Percentiles rank a stretch among this genome's conserved stretches.
Conservation (phyloP, 1,140 invertebrate genomes). For the Triops cancriformis region DNA sequence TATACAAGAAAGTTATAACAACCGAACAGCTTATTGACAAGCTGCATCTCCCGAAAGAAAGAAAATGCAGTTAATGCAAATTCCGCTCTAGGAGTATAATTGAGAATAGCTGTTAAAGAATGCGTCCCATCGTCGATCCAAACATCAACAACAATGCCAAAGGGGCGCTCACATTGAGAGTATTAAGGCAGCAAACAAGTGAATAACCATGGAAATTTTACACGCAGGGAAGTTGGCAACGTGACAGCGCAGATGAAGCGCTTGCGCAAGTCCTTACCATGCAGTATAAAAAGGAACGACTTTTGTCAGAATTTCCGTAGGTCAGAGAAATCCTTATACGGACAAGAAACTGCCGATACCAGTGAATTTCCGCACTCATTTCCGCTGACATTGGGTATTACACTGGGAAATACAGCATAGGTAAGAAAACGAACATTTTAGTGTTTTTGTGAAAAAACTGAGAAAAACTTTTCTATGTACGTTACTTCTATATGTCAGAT, state of each 20-base stretch:
- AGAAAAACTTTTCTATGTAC: not conserved
- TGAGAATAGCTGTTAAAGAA: not conserved
- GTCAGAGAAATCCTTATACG: not conserved
- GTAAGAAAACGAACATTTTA: not conserved
- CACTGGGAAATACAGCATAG: not conserved
- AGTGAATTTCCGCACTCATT: not conserved
- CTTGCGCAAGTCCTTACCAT: not conserved
- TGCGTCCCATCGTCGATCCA: not conserved
- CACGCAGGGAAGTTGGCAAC: not conserved
- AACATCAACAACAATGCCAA: not conserved
- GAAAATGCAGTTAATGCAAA: not conserved
- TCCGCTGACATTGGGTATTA: not conserved
- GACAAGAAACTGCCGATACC: not conserved
- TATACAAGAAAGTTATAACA: too few species aligned
- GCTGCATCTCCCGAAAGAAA: too few species aligned
- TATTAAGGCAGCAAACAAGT: not conserved
- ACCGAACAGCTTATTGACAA: not conserved
- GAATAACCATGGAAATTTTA: not conserved
- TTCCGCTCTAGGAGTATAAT: not conserved
- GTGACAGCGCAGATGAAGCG: not conserved
- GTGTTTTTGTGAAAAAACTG: not conserved
- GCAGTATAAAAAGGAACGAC: not conserved
- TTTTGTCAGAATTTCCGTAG: not conserved
- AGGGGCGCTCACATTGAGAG: not conserved
- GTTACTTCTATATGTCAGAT: too few species aligned